Evolutionary conservation across 1,140 invertebrate species (phyloP), one percentile per base, ranked within the genome.

Genomic region (Caerostris darwini): DNA sequence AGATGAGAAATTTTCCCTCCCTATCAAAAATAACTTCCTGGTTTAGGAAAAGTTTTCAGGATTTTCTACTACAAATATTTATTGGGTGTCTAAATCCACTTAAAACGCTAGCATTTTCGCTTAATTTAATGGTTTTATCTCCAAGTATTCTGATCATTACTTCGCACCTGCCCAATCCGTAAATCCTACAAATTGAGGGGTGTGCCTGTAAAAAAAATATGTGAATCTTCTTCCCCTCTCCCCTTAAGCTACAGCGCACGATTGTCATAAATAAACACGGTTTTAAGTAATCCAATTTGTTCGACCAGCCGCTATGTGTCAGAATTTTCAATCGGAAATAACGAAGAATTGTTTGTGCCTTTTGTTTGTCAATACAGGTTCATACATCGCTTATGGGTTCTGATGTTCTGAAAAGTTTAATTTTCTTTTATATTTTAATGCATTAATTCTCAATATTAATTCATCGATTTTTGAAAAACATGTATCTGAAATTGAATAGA

Each of bases 41-140:
- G 53, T 57, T 83, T 19, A 6, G 34, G n/a, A 17, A 58, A 83
- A 83, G 53, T 58, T 83, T 57, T n/a, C n/a, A 53, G 54, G 82
- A 17, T 19, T 17, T n/a, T 7, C 10, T 3, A n/a, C 6, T 58
- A 3, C 19, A 19, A 83, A 57, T 83, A 17, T 57, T 83, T 83
- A 83, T 83, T 83, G 17, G 14, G 54, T 83, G 82, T 56, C 56
- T 83, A 83, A 83, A 57, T 83, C 82, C 82, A n/a, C 82, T 83
- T 19, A 58, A 56, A 56, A 57, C 57, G 82, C 82, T n/a, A 7
- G 12, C 56, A 17, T 83, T 83, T 10, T 83, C 54, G 82, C 82
- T 83, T 83, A 57, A 57, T 83, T 83, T 83, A 58, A 83, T 14
- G 14, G 56, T 58, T 83, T 83, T 56, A 83, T n/a, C n/a, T 56